phyloP scores from a whole-genome alignment of 2,888 invertebrate genomes.

The Pandemis heparana region DNA sequence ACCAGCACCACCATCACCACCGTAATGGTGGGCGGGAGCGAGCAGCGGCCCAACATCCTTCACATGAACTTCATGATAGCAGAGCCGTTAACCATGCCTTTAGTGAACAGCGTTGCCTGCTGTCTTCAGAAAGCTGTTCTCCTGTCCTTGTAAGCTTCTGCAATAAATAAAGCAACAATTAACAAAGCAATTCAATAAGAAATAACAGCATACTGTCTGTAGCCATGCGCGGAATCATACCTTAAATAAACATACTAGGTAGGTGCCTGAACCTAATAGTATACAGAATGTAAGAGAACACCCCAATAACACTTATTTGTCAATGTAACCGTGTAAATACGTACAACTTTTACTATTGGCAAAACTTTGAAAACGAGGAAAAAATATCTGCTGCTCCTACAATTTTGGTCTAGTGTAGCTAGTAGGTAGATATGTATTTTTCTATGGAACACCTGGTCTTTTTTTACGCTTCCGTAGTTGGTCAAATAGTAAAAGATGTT shows the following conservation, averaged over 20 bases:
- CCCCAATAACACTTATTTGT: not conserved
- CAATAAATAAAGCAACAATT: not conserved
- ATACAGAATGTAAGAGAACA: not conserved
- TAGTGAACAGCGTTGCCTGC: not conserved
- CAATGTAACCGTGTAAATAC: no score
- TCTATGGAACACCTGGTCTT: not conserved
- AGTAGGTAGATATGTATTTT: no score
- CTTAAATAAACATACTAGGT: not conserved
- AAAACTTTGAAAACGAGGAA: not conserved
- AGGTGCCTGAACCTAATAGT: not conserved
- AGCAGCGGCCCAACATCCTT: not conserved
- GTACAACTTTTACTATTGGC: no score
- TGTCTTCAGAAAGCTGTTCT: not conserved
- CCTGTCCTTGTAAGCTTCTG: not conserved
- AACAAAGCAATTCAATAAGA: not conserved
- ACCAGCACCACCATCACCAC: not conserved
- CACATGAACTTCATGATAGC: not conserved
- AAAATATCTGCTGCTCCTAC: not conserved
- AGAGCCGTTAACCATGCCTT: not conserved
- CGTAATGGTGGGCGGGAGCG: no score
- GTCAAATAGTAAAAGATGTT: not conserved
- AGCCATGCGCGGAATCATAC: not conserved
- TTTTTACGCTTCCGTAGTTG: not conserved
- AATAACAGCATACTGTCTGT: not conserved
- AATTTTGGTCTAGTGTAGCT: no score